Evolutionary conservation across 2,113 vertebrate genomes (phyloP), one percentile per base, ranked within the genome.

Genomic region (Grantiella picta): DNA sequence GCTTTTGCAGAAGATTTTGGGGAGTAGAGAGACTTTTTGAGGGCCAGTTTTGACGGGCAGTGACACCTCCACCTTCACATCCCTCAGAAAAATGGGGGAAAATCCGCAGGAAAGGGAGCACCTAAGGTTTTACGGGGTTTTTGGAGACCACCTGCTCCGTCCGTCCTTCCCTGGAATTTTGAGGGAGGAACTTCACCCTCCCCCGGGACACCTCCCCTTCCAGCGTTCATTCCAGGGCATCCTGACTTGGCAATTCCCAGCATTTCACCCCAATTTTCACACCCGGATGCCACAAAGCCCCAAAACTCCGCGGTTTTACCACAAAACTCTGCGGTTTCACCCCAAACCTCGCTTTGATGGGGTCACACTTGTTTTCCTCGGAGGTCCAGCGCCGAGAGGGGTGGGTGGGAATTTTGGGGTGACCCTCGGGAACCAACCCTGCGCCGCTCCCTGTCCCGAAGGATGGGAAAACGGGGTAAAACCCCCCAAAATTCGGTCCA

Each of bases 231-330:
- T 35, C 33, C 44, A 7, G 82, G 8, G 3, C 52, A 10, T 10
- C 25, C 61, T 42, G 56, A 38, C 73, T 38, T 13, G 16, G 64
- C n/a, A 31, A 21, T 70, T 78, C 47, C 23, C 2, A 0, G 13
- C 12, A 14, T 63, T 70, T 61, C 54, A 9, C 5, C 64, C 22
- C 27, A 3, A 0, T 23, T 27, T 15, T 52, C 31, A 5, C 45
- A 11, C 27, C 22, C 1, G 13, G 25, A 7, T 11, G 0, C 33
- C 14, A 1, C 17, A 27, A 35, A 36, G 7, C 72, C 45, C 17
- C 25, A 38, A 28, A 61, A 38, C 35, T 38, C 24, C 3, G 22
- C 9, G 10, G 15, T 60, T 45, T 29, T 19, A 45, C 49, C 35
- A 15, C 63, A 16, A 11, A 71, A 52, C 31, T 7, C 27, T 0